phyloP scores from a whole-genome alignment of 1,140 invertebrate genomes.

The Homalodisca vitripennis region DNA sequence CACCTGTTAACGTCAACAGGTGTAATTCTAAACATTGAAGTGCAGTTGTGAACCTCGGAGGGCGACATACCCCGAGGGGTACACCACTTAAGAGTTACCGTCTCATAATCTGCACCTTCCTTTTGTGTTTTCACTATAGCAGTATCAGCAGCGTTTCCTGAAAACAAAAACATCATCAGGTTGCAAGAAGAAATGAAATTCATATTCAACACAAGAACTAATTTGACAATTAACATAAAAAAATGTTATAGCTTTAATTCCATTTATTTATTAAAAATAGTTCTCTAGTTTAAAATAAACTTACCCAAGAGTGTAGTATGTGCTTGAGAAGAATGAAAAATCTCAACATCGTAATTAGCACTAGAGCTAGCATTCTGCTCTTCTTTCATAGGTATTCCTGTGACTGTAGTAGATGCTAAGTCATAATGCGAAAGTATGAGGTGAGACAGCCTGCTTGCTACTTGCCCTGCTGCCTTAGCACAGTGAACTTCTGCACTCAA shows the following conservation, averaged over 20 bases:
- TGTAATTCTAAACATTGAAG: constrained; percentile 84
- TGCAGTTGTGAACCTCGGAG: constrained; percentile 74
- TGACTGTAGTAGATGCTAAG: constrained; percentile 93
- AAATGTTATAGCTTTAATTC: too few species aligned
- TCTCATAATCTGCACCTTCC: constrained; percentile 67
- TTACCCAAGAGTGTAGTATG: constrained; percentile 72
- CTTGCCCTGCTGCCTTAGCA: constrained; percentile 51
- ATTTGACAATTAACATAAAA: too few species aligned
- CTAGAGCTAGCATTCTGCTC: constrained; percentile 98
- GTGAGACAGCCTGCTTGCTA: constrained; percentile 68
- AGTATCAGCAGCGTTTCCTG: constrained; percentile 48
- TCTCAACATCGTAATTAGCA: constrained; percentile 97
- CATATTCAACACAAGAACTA: too few species aligned
- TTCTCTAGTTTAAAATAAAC: not conserved
- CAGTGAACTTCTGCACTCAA: constrained; percentile 48
- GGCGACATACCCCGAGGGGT: constrained; percentile 84
- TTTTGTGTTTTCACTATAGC: constrained; percentile 51
- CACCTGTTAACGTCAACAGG: constrained; percentile 91
- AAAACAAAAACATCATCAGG: too few species aligned
- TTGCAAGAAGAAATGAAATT: too few species aligned
- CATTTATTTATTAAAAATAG: constrained; percentile 5
- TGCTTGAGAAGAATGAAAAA: constrained; percentile 83
- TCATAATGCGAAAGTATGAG: constrained; percentile 84
- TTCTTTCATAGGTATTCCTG: constrained; percentile 99
- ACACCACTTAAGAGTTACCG: constrained; percentile 92